Conservation (phyloP, 2,113 vertebrate genomes). For the Todiramphus chloris region DNA sequence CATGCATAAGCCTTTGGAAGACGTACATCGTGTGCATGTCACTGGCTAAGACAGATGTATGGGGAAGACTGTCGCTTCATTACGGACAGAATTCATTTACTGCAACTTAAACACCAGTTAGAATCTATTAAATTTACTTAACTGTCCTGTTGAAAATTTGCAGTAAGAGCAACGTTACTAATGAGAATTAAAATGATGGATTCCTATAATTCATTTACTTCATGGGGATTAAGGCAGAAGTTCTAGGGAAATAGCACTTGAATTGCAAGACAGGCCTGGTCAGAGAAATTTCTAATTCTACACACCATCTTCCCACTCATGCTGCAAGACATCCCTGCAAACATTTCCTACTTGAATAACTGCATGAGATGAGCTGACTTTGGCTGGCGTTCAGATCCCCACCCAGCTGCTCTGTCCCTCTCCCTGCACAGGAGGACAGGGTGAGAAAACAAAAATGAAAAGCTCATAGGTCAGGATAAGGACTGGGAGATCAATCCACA, state of each 20-base stretch:
- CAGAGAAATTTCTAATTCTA: background rate
- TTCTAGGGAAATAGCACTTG: background rate
- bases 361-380: background rate
- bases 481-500: background rate
- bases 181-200: background rate
- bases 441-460: rapidly evolving
- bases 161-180: background rate
- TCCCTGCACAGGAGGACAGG: background rate
- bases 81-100: background rate
- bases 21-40: background rate
- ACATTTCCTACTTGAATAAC: background rate
- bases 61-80: background rate
- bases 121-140: background rate
- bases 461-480: background rate
- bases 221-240: background rate
- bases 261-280: background rate
- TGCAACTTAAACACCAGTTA: background rate
- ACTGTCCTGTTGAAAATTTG: background rate
- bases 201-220: background rate
- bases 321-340: background rate
- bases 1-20: background rate
- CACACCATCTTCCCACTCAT: rapidly evolving
- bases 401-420: background rate
- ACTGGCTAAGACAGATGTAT: background rate
- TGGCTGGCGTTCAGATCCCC: background rate